These are phyloP conservation scores for Talpa occidentalis DNA, from an alignment of 2,113 vertebrate genomes.

Conservation along the genomic window DNA sequence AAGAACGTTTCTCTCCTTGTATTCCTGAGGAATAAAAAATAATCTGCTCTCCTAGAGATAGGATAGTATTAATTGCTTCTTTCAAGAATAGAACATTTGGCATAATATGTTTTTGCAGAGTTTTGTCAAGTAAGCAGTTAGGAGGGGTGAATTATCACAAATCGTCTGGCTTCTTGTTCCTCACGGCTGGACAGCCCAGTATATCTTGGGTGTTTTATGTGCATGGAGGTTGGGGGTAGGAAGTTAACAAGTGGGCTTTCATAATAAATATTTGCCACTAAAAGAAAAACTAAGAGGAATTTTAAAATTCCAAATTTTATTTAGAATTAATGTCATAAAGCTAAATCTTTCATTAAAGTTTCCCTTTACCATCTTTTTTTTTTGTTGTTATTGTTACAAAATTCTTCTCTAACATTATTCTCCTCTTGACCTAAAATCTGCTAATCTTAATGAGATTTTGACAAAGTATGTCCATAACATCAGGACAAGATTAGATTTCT, in stretches of 20 bases:
- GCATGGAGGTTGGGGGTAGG: neutral
- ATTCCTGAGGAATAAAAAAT: slow-evolving; percentile 64
- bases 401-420: slow-evolving; percentile 13
- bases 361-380: neutral
- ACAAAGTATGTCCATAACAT: neutral
- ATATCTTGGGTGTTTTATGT: neutral
- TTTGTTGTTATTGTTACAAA: neutral
- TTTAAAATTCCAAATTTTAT: slow-evolving; percentile 46
- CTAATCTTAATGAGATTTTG: neutral
- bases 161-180: neutral
- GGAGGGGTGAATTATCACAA: neutral
- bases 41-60: slow-evolving; percentile 50
- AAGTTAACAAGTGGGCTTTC: neutral
- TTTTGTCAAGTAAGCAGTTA: slow-evolving; percentile 50
- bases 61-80: slow-evolving; percentile 39
- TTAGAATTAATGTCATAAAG: slow-evolving; percentile 54
- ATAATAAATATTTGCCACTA: neutral
- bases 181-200: neutral
- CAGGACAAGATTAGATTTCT: neutral
- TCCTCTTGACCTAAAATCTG: neutral
- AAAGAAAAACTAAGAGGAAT: neutral
- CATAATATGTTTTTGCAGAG: neutral
- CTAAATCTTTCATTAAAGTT: neutral
- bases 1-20: slow-evolving; percentile 43
- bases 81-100: neutral